Conservation (phyloP, 2,888 invertebrate species). For the Drosophila eohydei region DNA sequence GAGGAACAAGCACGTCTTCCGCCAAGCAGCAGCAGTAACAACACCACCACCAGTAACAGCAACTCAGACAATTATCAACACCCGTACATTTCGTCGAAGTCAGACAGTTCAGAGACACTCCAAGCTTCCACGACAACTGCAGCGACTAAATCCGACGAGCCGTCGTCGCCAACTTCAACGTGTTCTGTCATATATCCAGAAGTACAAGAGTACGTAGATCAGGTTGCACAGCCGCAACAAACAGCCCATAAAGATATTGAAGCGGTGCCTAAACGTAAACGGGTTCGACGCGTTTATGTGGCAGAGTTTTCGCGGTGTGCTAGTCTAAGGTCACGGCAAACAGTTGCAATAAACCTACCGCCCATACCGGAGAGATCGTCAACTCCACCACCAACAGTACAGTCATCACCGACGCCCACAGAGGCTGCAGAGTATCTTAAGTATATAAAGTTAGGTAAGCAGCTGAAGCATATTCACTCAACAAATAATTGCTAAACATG, state of each 20-base stretch:
- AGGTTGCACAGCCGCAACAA: conserved; percentile 27
- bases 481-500: not conserved
- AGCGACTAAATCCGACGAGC: conserved; percentile 1
- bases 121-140: conserved; percentile 29
- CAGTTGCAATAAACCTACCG: conserved; percentile 11
- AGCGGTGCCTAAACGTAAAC: conserved; percentile 39
- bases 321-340: conserved; percentile 58
- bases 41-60: conserved; percentile 20
- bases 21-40: conserved; percentile 43
- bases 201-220: conserved; percentile 41
- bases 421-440: conserved; percentile 47
- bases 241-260: conserved; percentile 9
- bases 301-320: conserved; percentile 53
- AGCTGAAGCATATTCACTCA: not conserved
- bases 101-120: conserved; percentile 3
- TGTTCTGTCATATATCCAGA: conserved; percentile 37
- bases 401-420: conserved; percentile 52
- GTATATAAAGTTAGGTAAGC: conserved; percentile 51
- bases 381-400: conserved; percentile 22
- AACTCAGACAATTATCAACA: conserved; percentile 9
- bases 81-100: not conserved
- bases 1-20: conserved; percentile 83
- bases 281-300: conserved; percentile 61
- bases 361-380: conserved; percentile 10
- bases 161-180: not conserved